phyloP scores from a whole-genome alignment of 2,113 vertebrate species.

The Clinocottus analis region DNA sequence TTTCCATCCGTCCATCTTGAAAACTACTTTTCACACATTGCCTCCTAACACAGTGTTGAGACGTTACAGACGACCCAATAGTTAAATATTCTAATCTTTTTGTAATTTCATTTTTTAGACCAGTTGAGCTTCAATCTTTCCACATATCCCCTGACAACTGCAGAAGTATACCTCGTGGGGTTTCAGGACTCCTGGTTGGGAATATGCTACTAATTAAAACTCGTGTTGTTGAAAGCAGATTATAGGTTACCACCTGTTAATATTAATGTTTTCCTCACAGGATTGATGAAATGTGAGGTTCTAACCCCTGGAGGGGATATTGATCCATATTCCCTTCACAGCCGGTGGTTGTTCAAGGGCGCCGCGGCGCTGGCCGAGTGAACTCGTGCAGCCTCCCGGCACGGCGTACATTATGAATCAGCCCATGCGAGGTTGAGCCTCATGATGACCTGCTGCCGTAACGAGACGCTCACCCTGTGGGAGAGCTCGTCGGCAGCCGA shows the following conservation, averaged over 20 bases:
- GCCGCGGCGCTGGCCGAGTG: background rate
- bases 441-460: constrained; percentile 25
- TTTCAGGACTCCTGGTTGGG: no score
- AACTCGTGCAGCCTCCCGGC: constrained; percentile 4
- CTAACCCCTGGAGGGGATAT: background rate
- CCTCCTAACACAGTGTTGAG: background rate
- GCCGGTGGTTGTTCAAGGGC: constrained; percentile 24
- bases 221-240: background rate
- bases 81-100: background rate
- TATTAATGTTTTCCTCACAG: background rate
- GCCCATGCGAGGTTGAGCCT: constrained; percentile 20
- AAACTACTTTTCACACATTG: background rate
- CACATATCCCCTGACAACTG: background rate
- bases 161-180: background rate
- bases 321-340: constrained; percentile 28
- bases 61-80: background rate
- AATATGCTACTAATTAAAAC: background rate
- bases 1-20: background rate
- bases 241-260: background rate
- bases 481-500: constrained; percentile 17
- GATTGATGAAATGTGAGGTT: constrained; percentile 4
- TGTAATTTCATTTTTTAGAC: no score
- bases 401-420: constrained; percentile 47
- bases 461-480: constrained; percentile 46
- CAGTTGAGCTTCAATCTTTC: background rate